Evolutionary conservation across 2,113 vertebrate genomes (phyloP), one percentile per base, ranked within the genome.

Genomic region (Dunckerocampus dactyliophorus): DNA sequence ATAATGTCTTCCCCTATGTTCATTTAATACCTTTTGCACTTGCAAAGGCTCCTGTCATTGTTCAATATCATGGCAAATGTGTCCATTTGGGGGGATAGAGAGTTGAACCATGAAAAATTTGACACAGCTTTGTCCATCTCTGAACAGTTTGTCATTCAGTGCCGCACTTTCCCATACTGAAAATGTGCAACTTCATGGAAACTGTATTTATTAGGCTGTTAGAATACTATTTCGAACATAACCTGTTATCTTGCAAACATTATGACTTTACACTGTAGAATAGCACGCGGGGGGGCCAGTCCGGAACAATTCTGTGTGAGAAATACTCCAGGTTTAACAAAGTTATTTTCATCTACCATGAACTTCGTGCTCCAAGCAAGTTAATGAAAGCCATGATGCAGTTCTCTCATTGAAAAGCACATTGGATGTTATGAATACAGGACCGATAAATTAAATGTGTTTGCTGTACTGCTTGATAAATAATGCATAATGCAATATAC

Each of bases 41-140:
- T 6, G 43, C 9, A 5, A 43, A 42, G 21, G 49, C 57, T 68
- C 21, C 24, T n/a, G 61, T 71, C 21, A 76, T 77, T 68, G 67
- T 55, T 39, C 49, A 24, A 56, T 54, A 52, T 55, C 46, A 0
- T 2, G 22, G n/a, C 28, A 17, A 34, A 72, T 70, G 73, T 85
- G 72, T 80, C 68, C 53, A 80, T 78, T 70, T 74, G 58, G 63
- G 53, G 51, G 69, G 70, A 72, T 17, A 37, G 59, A 47, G 69
- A 79, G 77, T 81, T 78, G 60, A 76, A 21, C 62, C 45, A 14
- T 34, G 48, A 8, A 49, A 62, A 62, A 15, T 6, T 65, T 67
- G 65, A 67, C 58, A 73, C 19, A 48, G 8, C 57, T 42, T 48
- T 31, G 11, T 60, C 46, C 53, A 48, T 59, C 22, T n/a, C n/a